A percentile compares a stretch with the other conserved stretches of the same genome.
These are phyloP conservation scores for Hylaeus volcanicus DNA, from an alignment of 1,140 invertebrate species.

Conservation along the genomic window DNA sequence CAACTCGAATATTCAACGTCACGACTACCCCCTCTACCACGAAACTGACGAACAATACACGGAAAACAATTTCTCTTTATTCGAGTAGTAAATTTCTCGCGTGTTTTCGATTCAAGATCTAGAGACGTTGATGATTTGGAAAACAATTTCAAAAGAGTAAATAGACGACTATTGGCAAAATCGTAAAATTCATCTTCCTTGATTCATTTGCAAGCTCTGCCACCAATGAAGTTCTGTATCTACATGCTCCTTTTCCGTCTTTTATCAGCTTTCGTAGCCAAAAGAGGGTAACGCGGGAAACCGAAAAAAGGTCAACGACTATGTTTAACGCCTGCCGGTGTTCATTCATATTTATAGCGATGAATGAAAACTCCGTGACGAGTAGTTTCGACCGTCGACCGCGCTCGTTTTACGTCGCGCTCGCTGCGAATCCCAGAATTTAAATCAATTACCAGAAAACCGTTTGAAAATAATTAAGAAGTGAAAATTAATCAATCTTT, in stretches of 20 bases:
- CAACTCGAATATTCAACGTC: background rate
- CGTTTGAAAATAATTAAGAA: no score
- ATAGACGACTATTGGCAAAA: no score
- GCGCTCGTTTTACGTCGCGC: background rate
- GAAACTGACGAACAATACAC: background rate
- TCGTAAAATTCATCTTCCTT: no score
- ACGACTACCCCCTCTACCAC: background rate
- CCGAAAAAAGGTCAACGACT: conserved; percentile 46
- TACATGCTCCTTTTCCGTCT: no score
- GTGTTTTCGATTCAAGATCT: no score
- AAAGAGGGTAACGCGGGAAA: conserved; percentile 13
- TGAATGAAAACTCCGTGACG: conserved; percentile 54
- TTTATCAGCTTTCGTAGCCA: background rate
- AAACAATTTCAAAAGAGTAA: no score
- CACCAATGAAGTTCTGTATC: no score
- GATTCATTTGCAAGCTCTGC: no score
- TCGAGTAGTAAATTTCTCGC: background rate
- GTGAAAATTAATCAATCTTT: no score
- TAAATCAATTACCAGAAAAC: no score
- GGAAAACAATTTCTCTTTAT: background rate
- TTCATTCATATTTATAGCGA: conserved; percentile 62
- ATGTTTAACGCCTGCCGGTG: conserved; percentile 36
- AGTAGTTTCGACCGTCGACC: conserved; percentile 6
- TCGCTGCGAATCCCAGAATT: background rate
- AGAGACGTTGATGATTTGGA: no score